Base-by-base conservation (phyloP, 1,140 invertebrate genomes). In the Hyles vespertilio region DNA sequence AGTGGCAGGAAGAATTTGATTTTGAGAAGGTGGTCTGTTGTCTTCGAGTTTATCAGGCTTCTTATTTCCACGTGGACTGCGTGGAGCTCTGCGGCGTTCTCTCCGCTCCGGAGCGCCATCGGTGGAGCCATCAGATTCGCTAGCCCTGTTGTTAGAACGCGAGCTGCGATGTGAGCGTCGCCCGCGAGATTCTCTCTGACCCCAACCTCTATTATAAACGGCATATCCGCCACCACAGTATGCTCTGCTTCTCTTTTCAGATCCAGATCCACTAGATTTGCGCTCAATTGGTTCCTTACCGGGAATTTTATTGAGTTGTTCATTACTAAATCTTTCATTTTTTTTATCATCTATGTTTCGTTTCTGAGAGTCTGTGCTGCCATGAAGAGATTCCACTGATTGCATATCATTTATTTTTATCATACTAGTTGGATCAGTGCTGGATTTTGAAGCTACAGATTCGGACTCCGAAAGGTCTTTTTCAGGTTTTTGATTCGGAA, bases 221-320 rank as follows among this genome's bases (percentile, higher is more conserved):
- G 82, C 84, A 64, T 77, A 84, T 4, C 86, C 81, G 43, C 85
- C 72, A n/a, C 82, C 73, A 10, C 77, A 81, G 61, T 79, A 90
- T 8, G 80, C 80, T 67, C 86, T 74, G n/a, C 78, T 70, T 69
- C 89, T 90, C 62, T 89, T 89, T 74, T 90, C 89, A 59, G 89
- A 90, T 55, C 88, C 88, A 51, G 87, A 89, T 12, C 89, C 87
- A 70, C 89, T 89, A 22, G 88, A 87, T 65, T 89, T 90, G 59
- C 89, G 66, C 77, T 90, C 89, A 50, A 86, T 61, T 5, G 85
- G 79, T 57, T 90, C 89, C 65, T 90, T 89, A 32, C 60, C 51
- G 7, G 75, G 67, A 56, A 79, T 76, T 74, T 84, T 86, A 63
- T 79, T 80, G 12, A 75, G 55, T 55, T 77, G 76, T 56, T 87